These are phyloP conservation scores for Furcula furcula DNA, from an alignment of 2,888 invertebrate genomes.

Conservation along the genomic window DNA sequence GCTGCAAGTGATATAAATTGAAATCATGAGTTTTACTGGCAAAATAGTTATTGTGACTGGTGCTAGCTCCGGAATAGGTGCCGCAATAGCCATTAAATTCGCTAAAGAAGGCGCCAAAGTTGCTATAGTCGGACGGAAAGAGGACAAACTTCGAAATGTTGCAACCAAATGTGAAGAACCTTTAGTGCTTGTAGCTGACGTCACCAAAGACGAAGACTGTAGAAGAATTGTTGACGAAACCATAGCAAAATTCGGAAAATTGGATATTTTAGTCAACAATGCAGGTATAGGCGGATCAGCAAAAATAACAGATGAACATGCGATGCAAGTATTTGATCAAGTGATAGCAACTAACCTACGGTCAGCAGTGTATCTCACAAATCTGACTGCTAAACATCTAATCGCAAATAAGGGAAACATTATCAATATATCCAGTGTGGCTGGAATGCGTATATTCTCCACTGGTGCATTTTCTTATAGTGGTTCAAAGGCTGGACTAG, in stretches of 20 bases:
- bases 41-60: constrained; percentile 18
- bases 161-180: constrained; percentile 10
- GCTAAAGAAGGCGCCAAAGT: constrained; percentile 27
- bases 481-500: constrained; percentile 31
- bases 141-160: constrained; percentile 19
- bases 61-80: constrained; percentile 19
- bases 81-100: constrained; percentile 14
- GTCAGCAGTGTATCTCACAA: constrained; percentile 14
- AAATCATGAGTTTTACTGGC: constrained; percentile 20
- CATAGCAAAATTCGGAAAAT: constrained; percentile 9
- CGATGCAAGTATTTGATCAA: constrained; percentile 13
- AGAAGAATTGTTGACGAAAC: constrained; percentile 10
- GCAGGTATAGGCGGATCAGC: constrained; percentile 10
- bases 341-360: constrained; percentile 18
- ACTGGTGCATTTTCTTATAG: constrained; percentile 14
- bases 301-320: constrained; percentile 6
- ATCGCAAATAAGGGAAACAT: constrained; percentile 79
- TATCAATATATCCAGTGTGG: constrained; percentile 82
- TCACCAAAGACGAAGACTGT: constrained; percentile 12
- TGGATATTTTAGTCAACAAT: constrained; percentile 23
- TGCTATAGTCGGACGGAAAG: constrained; percentile 29
- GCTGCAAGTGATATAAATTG: no score
- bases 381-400: constrained; percentile 26
- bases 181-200: constrained; percentile 10
- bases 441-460: constrained; percentile 1